Evolutionary conservation across 1,140 invertebrate species (phyloP).

Genomic region (Drosophila prosaltans): DNA sequence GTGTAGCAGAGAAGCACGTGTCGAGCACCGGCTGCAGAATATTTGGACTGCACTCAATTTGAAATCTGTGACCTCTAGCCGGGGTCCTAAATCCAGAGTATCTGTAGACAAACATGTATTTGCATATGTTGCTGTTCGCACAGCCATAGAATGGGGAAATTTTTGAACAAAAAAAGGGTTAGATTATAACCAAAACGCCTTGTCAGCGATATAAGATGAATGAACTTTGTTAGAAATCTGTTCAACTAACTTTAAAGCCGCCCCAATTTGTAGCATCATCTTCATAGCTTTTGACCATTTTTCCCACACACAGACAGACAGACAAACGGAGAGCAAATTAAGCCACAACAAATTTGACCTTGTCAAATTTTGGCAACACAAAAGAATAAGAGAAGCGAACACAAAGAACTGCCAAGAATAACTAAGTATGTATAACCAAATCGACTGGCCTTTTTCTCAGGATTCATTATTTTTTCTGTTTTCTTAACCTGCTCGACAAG

Average conservation of each 20-base stretch:
- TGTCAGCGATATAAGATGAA: background rate
- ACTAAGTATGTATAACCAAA: conserved; percentile 14
- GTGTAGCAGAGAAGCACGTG: conserved; percentile 56
- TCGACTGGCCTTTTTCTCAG: conserved; percentile 39
- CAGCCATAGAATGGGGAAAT: conserved; percentile 18
- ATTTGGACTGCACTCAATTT: conserved; percentile 7
- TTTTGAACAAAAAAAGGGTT: conserved; percentile 43
- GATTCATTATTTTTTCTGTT: conserved; percentile 37
- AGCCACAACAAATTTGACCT: conserved; percentile 71
- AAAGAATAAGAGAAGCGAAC: conserved; percentile 1
- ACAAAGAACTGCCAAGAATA: conserved; percentile 11
- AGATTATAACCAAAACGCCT: conserved; percentile 13
- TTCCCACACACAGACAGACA: conserved; percentile 54
- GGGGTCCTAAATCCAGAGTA: background rate
- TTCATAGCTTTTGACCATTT: conserved; percentile 29
- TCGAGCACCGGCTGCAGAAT: conserved; percentile 33
- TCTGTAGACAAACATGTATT: conserved; percentile 19
- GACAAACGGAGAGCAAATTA: conserved; percentile 29
- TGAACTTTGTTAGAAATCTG: conserved; percentile 6
- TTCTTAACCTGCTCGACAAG: conserved; percentile 36
- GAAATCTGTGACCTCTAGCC: conserved; percentile 3
- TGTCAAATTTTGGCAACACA: conserved; percentile 56
- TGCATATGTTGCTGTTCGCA: conserved; percentile 72
- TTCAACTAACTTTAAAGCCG: conserved; percentile 18
- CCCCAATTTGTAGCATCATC: conserved; percentile 15